Percentiles rank a stretch among this genome's conserved stretches.
Conservation (phyloP, 2,797 vertebrate genomes). For the Argyrosomus regius region DNA sequence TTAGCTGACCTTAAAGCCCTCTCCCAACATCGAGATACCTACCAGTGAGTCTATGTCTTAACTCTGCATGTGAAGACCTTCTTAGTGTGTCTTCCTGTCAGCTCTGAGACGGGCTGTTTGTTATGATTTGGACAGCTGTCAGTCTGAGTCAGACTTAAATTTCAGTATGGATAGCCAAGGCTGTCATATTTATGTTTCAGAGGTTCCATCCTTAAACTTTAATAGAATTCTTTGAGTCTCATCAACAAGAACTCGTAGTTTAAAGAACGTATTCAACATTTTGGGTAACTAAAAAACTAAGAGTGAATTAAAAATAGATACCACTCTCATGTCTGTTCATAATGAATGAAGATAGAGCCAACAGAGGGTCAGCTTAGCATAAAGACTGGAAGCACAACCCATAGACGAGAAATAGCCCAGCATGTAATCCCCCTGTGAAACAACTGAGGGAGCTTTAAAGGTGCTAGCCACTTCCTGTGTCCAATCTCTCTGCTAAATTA, state of each 20-base stretch:
- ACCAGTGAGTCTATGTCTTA: slow-evolving; percentile 7
- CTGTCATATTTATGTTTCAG: slow-evolving; percentile 10
- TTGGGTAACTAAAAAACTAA: not conserved
- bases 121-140: slow-evolving; percentile 55
- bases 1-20: slow-evolving; percentile 30
- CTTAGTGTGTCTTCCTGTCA: slow-evolving; percentile 14
- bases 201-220: not conserved
- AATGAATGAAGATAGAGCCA: too few species aligned
- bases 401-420: not conserved
- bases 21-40: slow-evolving; percentile 16
- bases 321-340: not conserved
- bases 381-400: not conserved
- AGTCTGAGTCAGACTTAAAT: slow-evolving; percentile 48
- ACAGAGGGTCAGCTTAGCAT: not conserved
- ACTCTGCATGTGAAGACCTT: not conserved
- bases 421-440: too few species aligned
- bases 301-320: too few species aligned
- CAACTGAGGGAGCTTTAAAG: too few species aligned
- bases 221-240: not conserved
- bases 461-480: too few species aligned
- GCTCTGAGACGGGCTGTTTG: slow-evolving; percentile 14
- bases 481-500: too few species aligned
- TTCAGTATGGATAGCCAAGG: not conserved
- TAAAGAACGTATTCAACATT: not conserved
- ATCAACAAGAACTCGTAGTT: not conserved